These are phyloP conservation scores for Dioctria linearis DNA, from an alignment of 2,888 invertebrate genomes.

Conservation along the genomic window DNA sequence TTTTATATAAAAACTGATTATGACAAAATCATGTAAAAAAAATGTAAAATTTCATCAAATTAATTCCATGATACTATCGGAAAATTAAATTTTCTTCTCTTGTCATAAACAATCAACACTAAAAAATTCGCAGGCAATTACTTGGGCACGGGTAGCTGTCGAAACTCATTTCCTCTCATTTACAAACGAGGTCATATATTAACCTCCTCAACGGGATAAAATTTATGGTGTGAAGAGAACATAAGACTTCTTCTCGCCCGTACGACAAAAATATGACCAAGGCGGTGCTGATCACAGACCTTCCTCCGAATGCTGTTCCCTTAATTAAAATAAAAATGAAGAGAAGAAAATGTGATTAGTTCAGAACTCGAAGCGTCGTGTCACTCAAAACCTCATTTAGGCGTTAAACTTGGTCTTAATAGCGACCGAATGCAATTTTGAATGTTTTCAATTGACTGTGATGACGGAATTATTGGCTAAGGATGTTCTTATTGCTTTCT, in stretches of 20 bases:
- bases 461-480: conserved; percentile 33
- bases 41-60: neutral
- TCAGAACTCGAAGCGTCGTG: neutral
- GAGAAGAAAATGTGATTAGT: conserved; percentile 18
- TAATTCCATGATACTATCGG: neutral
- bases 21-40: neutral
- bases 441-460: conserved; percentile 19
- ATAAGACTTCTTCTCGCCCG: neutral
- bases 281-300: conserved; percentile 22
- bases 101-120: conserved; percentile 20
- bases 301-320: conserved; percentile 13
- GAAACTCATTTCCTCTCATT: conserved; percentile 27
- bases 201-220: neutral
- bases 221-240: conserved; percentile 6
- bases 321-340: conserved; percentile 39
- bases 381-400: conserved; percentile 41
- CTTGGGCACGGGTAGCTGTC: conserved; percentile 12
- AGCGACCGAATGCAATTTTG: conserved; percentile 25
- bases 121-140: conserved; percentile 37
- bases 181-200: conserved; percentile 2
- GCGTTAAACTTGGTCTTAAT: conserved; percentile 50
- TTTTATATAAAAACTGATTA: no score
- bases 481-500: conserved; percentile 17
- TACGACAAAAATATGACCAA: conserved; percentile 35
- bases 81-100: neutral